Evolutionary conservation across 2,888 invertebrate genomes (phyloP).

Genomic region (Cephus pulcher): DNA sequence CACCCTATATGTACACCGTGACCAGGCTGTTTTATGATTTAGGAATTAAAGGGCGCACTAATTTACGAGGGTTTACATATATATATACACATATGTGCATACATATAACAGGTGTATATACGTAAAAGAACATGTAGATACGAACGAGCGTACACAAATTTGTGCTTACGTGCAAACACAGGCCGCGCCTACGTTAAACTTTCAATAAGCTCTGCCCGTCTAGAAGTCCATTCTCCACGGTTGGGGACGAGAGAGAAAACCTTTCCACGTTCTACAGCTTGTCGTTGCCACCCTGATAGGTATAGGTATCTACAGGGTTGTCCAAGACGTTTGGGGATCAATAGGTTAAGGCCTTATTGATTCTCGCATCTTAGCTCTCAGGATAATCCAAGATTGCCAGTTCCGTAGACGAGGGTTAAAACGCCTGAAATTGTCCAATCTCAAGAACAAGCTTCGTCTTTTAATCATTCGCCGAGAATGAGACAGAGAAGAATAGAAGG

Average conservation of each 20-base stretch:
- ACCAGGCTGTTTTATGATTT: not conserved
- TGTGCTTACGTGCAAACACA: not conserved
- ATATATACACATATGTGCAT: not conserved
- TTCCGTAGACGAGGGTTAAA: not conserved
- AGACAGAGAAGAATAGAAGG: not conserved
- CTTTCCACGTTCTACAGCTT: not conserved
- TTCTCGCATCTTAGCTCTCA: slow-evolving; percentile 18
- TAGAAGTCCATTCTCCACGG: not conserved
- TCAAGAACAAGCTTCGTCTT: not conserved
- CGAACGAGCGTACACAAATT: not conserved
- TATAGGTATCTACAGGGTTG: not conserved
- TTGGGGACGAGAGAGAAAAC: not conserved
- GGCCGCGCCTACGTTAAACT: slow-evolving; percentile 1
- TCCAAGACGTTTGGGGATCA: slow-evolving; percentile 26
- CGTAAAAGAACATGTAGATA: not conserved
- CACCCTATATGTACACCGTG: not conserved
- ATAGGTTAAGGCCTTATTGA: slow-evolving; percentile 44
- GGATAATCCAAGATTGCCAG: slow-evolving; percentile 6
- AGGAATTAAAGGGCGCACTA: not conserved
- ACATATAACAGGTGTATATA: not conserved
- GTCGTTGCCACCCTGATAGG: not conserved
- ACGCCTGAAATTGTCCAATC: not conserved
- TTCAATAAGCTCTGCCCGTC: slow-evolving; percentile 4
- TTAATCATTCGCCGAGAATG: not conserved
- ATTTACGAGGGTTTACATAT: not conserved